Base-by-base conservation (phyloP, 1,140 invertebrate species). In the Ips typographus region DNA sequence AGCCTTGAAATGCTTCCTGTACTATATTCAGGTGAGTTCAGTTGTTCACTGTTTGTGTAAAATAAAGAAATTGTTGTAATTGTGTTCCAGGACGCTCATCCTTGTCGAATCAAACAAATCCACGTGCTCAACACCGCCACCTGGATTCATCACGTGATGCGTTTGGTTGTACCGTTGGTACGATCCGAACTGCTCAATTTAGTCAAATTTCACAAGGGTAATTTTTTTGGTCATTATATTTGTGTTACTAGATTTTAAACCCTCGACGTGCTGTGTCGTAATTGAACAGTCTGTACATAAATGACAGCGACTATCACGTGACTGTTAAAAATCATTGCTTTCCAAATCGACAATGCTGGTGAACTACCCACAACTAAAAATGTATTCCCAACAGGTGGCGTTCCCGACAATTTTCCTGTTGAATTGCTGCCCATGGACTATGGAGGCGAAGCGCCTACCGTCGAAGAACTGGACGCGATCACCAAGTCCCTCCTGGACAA, bases 81-180 rank as follows among this genome's bases (percentile, higher is more conserved):
- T 61, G 39, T 56, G 82, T 83, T 84, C 42, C 77, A 86, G 85
- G 85, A 84, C 67, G 85, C 85, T 1, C 85, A 87, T 76, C 86
- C 86, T 1, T 83, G 82, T 40, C 81, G 85, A 65, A 76, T 87
- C 40, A 87, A 86, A 76, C 83, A 82, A 71, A 84, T 87, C 66
- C 85, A 86, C 73, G 82, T 87, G 1, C 80, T 87, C 3, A 85
- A 87, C 71, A 85, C 85, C 0, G 84, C 85, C 0, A 84, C 82
- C 2, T 87, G 85, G 77, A 86, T 87, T 60, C 85, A 87, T 74
- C 85, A 86, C 77, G 82, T 87, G 1, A 86, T 87, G 85, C 82
- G 83, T 61, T 78, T 87, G 4, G 78, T 87, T 1, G 82, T 85
- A 52, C 86, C 86, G 1, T 79, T 87, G 55, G 85, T 87, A 59